Evolutionary conservation across 2,113 vertebrate species (phyloP), one percentile per base, ranked within the genome.

Genomic region (Pteronura brasiliensis): DNA sequence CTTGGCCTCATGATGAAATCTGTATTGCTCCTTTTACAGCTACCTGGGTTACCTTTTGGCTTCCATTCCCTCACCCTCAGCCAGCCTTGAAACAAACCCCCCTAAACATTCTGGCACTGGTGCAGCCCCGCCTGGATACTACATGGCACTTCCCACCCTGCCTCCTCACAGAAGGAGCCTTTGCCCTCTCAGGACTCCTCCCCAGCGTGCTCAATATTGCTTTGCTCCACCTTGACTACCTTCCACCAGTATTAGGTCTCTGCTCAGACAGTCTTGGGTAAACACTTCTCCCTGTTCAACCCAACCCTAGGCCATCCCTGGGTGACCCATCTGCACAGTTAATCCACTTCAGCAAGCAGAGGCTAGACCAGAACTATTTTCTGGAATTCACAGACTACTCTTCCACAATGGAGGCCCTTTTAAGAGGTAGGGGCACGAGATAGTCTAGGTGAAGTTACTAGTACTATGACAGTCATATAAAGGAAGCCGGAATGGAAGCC

Each of bases 281-380:
- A 84, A 87, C 49, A 80, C 82, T 79, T 93, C 15, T 52, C 27
- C 59, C 77, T 23, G 36, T 69, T 86, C 44, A 82, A 61, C 61
- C 52, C 79, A 44, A 44, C 39, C 74, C 42, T 6, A 23, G 81
- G 89, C 71, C 63, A 8, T 96, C 90, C 47, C 52, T 79, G 72
- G 71, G 36, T 65, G 84, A 80, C 42, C 90, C 80, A 8, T 88
- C 63, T n/a, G 21, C 42, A 76, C 39, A 14, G 47, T 81, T 93
- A 14, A 7, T 15, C 61, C 47, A 36, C 77, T 39, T 88, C 86
- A 59, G 71, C 71, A 76, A 81, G 88, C 63, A 91, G 77, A 55
- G 95, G 81, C 71, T 77, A 96, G 94, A 71, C 49, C 86, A 96
- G 93, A 94, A 86, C 44, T 94, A 36, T 87, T 92, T 90, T 90